phyloP scores from a whole-genome alignment of 2,888 invertebrate species.

The Quadriops clusia region DNA sequence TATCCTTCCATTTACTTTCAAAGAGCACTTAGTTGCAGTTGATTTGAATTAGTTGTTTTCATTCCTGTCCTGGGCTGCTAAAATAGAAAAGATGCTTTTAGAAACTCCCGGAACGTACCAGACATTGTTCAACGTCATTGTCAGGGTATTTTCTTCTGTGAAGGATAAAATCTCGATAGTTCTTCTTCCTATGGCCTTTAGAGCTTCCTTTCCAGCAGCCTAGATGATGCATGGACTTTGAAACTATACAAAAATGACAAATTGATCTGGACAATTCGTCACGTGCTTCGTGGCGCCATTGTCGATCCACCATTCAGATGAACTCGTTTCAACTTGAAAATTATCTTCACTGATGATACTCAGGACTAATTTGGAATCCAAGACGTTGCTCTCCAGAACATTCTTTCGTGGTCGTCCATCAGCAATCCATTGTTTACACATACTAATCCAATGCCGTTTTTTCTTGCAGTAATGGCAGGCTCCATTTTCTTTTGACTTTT shows the following conservation, averaged over 20 bases:
- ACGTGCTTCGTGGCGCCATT: slow-evolving; percentile 26
- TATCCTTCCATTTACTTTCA: no score
- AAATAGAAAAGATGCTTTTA: slow-evolving; percentile 20
- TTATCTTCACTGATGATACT: slow-evolving; percentile 14
- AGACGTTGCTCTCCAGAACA: slow-evolving; percentile 7
- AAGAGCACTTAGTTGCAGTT: no score
- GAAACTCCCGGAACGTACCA: slow-evolving; percentile 21
- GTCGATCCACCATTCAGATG: slow-evolving; percentile 23
- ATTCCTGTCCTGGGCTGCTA: slow-evolving; percentile 18
- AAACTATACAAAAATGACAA: slow-evolving; percentile 15
- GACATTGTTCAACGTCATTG: slow-evolving; percentile 15
- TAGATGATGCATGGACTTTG: slow-evolving; percentile 20
- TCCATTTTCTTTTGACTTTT: slow-evolving; percentile 13
- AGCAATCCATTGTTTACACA: slow-evolving; percentile 21
- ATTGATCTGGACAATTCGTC: slow-evolving; percentile 16
- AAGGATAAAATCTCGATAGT: slow-evolving; percentile 4
- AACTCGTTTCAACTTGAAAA: slow-evolving; percentile 9
- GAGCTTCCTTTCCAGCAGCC: slow-evolving; percentile 16
- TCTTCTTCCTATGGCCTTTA: slow-evolving; percentile 14
- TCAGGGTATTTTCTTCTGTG: slow-evolving; percentile 7
- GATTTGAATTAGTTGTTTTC: slow-evolving; percentile 14
- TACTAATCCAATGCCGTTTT: slow-evolving; percentile 16
- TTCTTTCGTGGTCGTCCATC: slow-evolving; percentile 17
- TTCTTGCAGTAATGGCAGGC: slow-evolving; percentile 19
- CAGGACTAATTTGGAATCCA: slow-evolving; percentile 3